These are phyloP conservation scores for Pyrrhia umbra DNA, from an alignment of 2,888 invertebrate species.

Conservation along the genomic window DNA sequence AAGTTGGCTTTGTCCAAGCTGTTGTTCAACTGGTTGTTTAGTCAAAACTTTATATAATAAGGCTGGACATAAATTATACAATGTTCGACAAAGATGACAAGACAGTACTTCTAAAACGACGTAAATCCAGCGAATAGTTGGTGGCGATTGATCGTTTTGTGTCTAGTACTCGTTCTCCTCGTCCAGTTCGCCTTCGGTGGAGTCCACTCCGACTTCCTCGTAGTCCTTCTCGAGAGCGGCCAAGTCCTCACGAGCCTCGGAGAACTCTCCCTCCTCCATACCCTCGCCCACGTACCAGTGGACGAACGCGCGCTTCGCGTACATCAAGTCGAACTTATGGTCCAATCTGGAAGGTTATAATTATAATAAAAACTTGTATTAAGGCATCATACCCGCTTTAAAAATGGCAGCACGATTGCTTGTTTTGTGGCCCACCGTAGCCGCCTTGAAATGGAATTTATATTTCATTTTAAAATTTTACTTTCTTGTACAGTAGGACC, in stretches of 20 bases:
- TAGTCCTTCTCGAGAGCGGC: conserved; percentile 95
- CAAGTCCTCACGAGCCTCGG: conserved; percentile 96
- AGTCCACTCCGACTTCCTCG: conserved; percentile 94
- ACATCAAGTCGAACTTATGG: conserved; percentile 99
- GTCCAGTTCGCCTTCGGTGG: conserved; percentile 92
- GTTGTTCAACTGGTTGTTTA: conserved; percentile 5
- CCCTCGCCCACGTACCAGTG: conserved; percentile 98
- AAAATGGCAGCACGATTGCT: too few relatives aligned
- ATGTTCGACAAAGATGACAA: conserved; percentile 16
- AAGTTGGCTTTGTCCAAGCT: background rate
- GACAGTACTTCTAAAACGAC: conserved; percentile 49
- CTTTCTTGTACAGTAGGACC: too few relatives aligned
- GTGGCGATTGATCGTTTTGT: background rate
- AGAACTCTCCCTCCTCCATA: conserved; percentile 96
- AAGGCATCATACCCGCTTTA: too few relatives aligned
- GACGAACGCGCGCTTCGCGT: conserved; percentile 98
- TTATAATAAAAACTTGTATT: background rate
- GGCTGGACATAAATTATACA: conserved; percentile 6
- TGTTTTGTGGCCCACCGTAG: too few relatives aligned
- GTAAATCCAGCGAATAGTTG: conserved; percentile 26
- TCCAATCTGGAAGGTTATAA: conserved; percentile 92
- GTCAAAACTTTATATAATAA: conserved; percentile 8
- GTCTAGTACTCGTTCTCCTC: conserved; percentile 92
- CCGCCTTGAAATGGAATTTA: too few relatives aligned
- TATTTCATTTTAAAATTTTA: too few relatives aligned